Base-by-base conservation (phyloP, 2,888 invertebrate genomes). In the Malthinus flaveolus region DNA sequence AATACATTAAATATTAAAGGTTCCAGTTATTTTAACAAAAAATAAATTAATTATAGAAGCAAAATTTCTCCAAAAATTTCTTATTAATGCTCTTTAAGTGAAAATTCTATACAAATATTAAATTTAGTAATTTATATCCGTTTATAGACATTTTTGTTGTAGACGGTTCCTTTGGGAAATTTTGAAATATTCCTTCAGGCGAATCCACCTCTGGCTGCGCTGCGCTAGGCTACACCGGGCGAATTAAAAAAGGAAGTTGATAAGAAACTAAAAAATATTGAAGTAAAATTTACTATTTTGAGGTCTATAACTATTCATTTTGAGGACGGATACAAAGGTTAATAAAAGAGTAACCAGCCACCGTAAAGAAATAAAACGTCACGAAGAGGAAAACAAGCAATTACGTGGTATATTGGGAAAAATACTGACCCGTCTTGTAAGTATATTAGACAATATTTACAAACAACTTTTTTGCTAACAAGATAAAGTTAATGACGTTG, bases 321-420 rank as follows among this genome's bases (percentile, higher is more conserved):
- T 62, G 59, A 64, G 67, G 73, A 74, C 73, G 73, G 74, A 74
- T 73, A 72, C 72, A 71, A 70, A 69, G 72, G 72, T 74, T 74
- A 73, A 74, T 72, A 73, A 73, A 73, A 75, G 73, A 71, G 71
- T 71, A 72, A 70, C 70, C 72, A 72, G 72, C 70, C 70, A 71
- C 71, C 72, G 71, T 72, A 68, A 72, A 69, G 66, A 63, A 70
- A 69, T 71, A 71, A 72, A 71, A 71, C 68, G 69, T 71, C 70
- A 68, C 68, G 65, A 65, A 66, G 64, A 69, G 67, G 68, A 67
- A 71, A 70, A 68, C 59, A 61, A 60, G 69, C 69, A 71, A 70
- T 71, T 70, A 64, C 69, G 68, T 69, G 68, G 71, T 68, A 69
- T 71, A 72, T 71, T 71, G 67, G 68, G 39, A 45, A 42, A 48